Base-by-base conservation (phyloP, 2,888 invertebrate species). In the Acleris laterana region DNA sequence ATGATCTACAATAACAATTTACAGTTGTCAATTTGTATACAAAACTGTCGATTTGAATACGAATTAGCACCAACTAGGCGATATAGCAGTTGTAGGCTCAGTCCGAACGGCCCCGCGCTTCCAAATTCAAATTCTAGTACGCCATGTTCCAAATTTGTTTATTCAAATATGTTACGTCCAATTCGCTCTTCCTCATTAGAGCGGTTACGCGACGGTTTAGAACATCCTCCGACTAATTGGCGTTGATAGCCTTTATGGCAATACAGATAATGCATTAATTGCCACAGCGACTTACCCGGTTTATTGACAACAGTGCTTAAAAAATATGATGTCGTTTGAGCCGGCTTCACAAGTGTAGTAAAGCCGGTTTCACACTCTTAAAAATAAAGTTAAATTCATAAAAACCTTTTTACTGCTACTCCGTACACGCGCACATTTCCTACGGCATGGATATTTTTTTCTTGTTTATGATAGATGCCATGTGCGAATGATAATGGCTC, bases 161-260 rank as follows among this genome's bases (percentile, higher is more conserved):
- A 28, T 77, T 82, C 77, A 80, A 81, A 82, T 82, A 78, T 81
- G 79, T 80, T 77, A 73, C 82, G 77, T 62, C 80, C 82, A 90
- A 91, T 92, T 91, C 83, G 76, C 78, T 87, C 91, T 81, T 93
- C 93, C 93, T 93, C 90, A 93, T 93, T 93, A 93, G 74, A 70
- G 82, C 71, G 74, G 77, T 77, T 74, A 81, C 75, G 81, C 80
- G 83, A 78, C 83, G 85, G 83, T 85, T 86, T 84, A 84, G 81
- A 77, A 85, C 89, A 85, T 91, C 92, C 91, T 89, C 78, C 82
- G 63, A 56, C 66, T 66, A 66, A 66, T 66, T 66, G 66, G 66
- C 28, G 66, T 66, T 66, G 66, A 62, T 66, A 66, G 68, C 63
- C 57, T 66, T 62, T 62, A 66, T 66, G 51, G 62, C 66, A 62